Conservation (phyloP, 2,888 invertebrate genomes). For the Phortica magna region DNA sequence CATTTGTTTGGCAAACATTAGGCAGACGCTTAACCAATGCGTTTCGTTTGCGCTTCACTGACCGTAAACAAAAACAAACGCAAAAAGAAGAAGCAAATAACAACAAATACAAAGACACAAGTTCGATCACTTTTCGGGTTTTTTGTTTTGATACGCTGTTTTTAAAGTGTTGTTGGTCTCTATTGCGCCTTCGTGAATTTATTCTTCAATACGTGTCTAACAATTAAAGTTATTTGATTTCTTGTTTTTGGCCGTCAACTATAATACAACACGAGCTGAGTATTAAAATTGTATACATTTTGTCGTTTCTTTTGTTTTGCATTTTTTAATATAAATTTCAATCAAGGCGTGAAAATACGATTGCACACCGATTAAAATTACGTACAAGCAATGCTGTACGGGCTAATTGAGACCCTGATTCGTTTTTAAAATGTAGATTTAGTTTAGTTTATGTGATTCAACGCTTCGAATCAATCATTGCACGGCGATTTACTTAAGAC, state of each 20-base stretch:
- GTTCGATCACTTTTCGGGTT: neutral
- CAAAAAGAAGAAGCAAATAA: no score
- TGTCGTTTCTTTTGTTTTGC: slow-evolving; percentile 19
- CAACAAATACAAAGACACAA: no score
- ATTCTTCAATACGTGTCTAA: neutral
- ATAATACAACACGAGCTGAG: neutral
- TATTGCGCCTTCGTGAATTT: neutral
- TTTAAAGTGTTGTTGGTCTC: neutral
- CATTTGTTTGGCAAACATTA: no score
- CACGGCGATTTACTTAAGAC: no score
- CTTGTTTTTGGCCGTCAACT: slow-evolving; percentile 34
- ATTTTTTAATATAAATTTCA: slow-evolving; percentile 52
- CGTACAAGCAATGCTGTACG: neutral
- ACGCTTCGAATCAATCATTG: no score
- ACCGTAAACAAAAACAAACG: neutral
- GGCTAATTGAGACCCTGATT: slow-evolving; percentile 10
- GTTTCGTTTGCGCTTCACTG: slow-evolving; percentile 1
- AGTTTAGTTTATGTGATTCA: neutral
- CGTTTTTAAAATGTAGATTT: slow-evolving; percentile 1
- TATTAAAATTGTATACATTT: no score
- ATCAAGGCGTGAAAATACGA: slow-evolving; percentile 60
- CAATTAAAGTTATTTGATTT: slow-evolving; percentile 5
- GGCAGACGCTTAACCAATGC: no score
- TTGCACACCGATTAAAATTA: neutral
- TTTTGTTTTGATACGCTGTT: slow-evolving; percentile 6